Conservation (phyloP, 1,140 invertebrate species). For the Scaptomyza montana region DNA sequence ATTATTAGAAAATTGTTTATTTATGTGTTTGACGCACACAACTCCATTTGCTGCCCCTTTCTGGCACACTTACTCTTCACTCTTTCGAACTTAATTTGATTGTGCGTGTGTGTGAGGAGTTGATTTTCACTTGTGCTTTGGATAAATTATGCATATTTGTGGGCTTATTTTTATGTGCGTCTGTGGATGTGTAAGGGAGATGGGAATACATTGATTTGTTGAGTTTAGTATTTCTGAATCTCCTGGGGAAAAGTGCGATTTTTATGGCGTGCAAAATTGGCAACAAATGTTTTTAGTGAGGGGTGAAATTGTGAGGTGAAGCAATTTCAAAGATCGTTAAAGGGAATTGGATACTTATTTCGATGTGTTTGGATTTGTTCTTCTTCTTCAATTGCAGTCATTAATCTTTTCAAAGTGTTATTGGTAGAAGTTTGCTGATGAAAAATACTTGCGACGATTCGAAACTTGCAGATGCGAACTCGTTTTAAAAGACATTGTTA, state of each 20-base stretch:
- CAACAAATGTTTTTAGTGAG: conserved; percentile 29
- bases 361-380: conserved; percentile 6
- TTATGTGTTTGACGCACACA: conserved; percentile 33
- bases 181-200: conserved; percentile 10
- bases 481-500: no score
- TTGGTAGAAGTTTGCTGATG: no score
- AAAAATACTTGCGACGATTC: no score
- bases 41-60: background rate
- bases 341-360: conserved; percentile 11
- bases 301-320: background rate
- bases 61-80: background rate
- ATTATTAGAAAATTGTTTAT: conserved; percentile 77
- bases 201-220: conserved; percentile 63
- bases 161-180: conserved; percentile 34
- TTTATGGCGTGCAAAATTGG: conserved; percentile 77
- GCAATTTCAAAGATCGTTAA: background rate
- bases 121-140: conserved; percentile 56
- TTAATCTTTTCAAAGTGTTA: background rate
- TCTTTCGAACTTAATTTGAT: no score
- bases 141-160: conserved; percentile 77
- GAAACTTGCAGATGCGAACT: no score
- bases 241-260: conserved; percentile 34
- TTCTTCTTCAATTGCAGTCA: background rate
- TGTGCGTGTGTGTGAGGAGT: conserved; percentile 26
- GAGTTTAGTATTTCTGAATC: conserved; percentile 7